Evolutionary conservation across 1,140 invertebrate species (phyloP).

Genomic region (Protaetia brevitarsis): DNA sequence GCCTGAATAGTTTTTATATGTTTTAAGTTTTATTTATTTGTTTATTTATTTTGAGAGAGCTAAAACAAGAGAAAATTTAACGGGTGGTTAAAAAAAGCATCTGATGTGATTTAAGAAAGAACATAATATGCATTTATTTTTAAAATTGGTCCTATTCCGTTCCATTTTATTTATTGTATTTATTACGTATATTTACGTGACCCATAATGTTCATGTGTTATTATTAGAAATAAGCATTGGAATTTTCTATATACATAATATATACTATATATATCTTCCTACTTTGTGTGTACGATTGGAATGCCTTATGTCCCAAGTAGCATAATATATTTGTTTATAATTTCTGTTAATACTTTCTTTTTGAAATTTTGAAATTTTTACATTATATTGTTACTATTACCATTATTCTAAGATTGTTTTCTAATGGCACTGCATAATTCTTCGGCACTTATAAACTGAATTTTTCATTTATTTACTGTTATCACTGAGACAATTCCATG

Average conservation of each 20-base stretch:
- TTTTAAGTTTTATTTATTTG: constrained; percentile 27
- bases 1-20: constrained; percentile 41
- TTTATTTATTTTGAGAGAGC: neutral
- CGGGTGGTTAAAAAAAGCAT: constrained; percentile 16
- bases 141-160: neutral
- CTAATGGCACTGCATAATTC: constrained; percentile 45
- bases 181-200: neutral
- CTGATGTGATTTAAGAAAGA: neutral
- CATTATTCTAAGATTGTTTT: constrained; percentile 22
- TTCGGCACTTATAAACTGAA: constrained; percentile 37
- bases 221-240: constrained; percentile 9
- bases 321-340: constrained; percentile 37
- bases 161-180: neutral
- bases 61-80: constrained; percentile 21
- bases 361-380: constrained; percentile 14
- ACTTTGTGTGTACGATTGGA: constrained; percentile 14
- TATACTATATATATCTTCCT: neutral
- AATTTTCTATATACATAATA: too few species aligned
- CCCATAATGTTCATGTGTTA: neutral
- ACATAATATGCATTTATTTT: constrained; percentile 2
- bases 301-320: constrained; percentile 41
- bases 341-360: neutral
- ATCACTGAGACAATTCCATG: constrained; percentile 35
- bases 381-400: constrained; percentile 6
- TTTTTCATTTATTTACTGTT: constrained; percentile 19